Base-by-base conservation (phyloP, 2,113 vertebrate species). In the Gulo gulo region DNA sequence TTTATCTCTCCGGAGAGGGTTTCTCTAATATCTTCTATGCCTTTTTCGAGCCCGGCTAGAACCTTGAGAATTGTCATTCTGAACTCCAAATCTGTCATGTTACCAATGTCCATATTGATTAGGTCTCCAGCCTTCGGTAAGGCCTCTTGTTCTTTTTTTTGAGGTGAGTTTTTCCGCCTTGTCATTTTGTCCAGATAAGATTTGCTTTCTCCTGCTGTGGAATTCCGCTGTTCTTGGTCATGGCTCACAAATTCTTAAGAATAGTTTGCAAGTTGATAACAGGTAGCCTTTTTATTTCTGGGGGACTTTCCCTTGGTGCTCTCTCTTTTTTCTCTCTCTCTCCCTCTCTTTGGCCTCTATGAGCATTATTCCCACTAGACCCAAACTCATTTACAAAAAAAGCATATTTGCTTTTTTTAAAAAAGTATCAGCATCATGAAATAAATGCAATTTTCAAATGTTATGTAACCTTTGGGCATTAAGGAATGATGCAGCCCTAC, bases 391-490 rank as follows among this genome's bases (percentile, higher is more conserved):
- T 89, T 80, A 71, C 76, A 79, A 87, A 96, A 96, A 86, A 76
- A 83, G 42, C 52, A 18, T 82, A 78, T 81, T 79, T 96, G 84
- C 74, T 80, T 57, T 80, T 57, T 91, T 88, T 47, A 24, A 80
- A 69, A 94, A 97, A 83, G 50, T 34, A 63, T 36, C 83, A 87
- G 24, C 69, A 91, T 78, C 69, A 94, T 21, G 61, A 91, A 95
- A 86, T 87, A 94, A 91, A 83, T 0, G 16, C 24, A 79, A 42
- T 67, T 97, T 97, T 96, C 76, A 93, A 96, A 83, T 45, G 42
- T 63, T 96, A 52, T 15, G 11, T 80, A 50, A 93, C 34, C 84
- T 96, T 92, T 11, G 6, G 79, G 6, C 78, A 55, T 91, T 85
- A 93, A 89, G 34, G 50, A 71, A 23, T 31, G 55, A 47, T 12